These are phyloP conservation scores for Diplolepis rosae DNA, from an alignment of 2,888 invertebrate species.

Conservation along the genomic window DNA sequence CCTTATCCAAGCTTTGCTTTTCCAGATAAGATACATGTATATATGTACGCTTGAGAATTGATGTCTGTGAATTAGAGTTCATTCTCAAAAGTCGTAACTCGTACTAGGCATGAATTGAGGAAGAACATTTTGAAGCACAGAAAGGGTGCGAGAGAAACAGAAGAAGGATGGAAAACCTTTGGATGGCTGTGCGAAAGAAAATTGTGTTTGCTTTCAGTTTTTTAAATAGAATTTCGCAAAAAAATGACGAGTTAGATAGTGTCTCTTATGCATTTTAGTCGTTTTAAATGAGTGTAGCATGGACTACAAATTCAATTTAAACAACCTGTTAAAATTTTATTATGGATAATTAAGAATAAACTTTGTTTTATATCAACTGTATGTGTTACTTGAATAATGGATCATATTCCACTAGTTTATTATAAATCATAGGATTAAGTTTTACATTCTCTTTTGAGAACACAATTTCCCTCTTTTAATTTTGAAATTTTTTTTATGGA, in stretches of 20 bases:
- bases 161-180: neutral
- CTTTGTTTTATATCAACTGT: slow-evolving; percentile 31
- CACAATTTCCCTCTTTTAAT: slow-evolving; percentile 13
- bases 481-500: neutral
- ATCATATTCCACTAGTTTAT: neutral
- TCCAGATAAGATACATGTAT: slow-evolving; percentile 45
- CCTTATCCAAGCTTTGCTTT: slow-evolving; percentile 50
- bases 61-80: slow-evolving; percentile 34
- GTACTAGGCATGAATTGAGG: slow-evolving; percentile 40
- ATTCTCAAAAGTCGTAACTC: slow-evolving; percentile 28
- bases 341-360: slow-evolving; percentile 56
- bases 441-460: slow-evolving; percentile 16
- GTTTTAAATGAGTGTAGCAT: neutral
- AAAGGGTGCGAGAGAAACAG: neutral
- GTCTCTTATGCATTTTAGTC: slow-evolving; percentile 25
- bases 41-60: slow-evolving; percentile 24
- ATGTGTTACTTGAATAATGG: slow-evolving; percentile 8
- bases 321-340: slow-evolving; percentile 30
- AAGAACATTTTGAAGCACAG: neutral
- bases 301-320: neutral
- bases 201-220: neutral
- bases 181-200: neutral
- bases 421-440: neutral
- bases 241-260: slow-evolving; percentile 53
- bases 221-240: slow-evolving; percentile 44